phyloP scores from a whole-genome alignment of 2,888 invertebrate genomes.

The Marasmarcha lunaedactyla region DNA sequence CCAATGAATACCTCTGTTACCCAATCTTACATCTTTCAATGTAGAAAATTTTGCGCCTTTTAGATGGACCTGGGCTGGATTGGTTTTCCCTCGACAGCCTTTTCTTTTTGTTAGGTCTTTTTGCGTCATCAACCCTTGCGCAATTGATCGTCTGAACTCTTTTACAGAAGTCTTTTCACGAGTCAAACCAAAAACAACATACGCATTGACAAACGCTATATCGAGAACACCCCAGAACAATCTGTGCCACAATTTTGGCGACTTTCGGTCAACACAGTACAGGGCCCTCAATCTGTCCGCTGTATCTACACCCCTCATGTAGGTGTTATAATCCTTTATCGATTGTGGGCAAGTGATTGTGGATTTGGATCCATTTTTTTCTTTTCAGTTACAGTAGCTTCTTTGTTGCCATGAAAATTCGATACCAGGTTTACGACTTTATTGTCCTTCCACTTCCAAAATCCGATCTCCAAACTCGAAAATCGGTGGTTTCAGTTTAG shows the following conservation, averaged over 20 bases:
- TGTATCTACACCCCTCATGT: slow-evolving; percentile 20
- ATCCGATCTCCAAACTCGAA: slow-evolving; percentile 13
- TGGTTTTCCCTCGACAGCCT: no score
- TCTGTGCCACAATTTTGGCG: slow-evolving; percentile 28
- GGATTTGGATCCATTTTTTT: neutral
- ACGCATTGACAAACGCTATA: neutral
- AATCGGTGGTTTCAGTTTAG: slow-evolving; percentile 13
- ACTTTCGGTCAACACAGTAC: slow-evolving; percentile 25
- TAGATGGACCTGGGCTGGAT: no score
- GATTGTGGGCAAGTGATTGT: slow-evolving; percentile 11
- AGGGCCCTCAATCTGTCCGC: slow-evolving; percentile 25
- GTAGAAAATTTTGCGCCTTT: no score
- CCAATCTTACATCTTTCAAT: no score
- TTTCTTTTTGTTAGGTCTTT: slow-evolving; percentile 4
- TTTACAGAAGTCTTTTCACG: slow-evolving; percentile 7
- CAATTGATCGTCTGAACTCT: slow-evolving; percentile 14
- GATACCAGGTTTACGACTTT: slow-evolving; percentile 9
- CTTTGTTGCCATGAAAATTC: slow-evolving; percentile 14
- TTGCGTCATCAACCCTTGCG: slow-evolving; percentile 13
- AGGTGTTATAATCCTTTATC: slow-evolving; percentile 17
- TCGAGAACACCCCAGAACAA: slow-evolving; percentile 18
- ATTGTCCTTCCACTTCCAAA: slow-evolving; percentile 15
- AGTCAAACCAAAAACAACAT: neutral
- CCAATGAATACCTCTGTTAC: no score
- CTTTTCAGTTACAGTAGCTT: slow-evolving; percentile 6